These are phyloP conservation scores for Hippocampus comes DNA, from an alignment of 2,113 vertebrate genomes.

Conservation along the genomic window DNA sequence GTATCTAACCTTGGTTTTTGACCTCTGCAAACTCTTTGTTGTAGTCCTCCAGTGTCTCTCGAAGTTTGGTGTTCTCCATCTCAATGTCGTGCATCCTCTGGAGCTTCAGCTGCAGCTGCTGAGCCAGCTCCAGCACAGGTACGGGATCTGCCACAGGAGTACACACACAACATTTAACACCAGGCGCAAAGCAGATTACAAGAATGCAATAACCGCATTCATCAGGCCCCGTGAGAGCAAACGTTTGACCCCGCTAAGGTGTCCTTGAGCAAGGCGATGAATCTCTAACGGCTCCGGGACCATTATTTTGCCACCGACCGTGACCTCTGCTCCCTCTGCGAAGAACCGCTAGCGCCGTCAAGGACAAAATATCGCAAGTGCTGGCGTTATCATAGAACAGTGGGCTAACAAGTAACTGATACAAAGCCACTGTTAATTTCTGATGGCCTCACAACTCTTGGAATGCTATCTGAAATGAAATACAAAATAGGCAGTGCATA, in stretches of 20 bases:
- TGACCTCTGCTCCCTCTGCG: conserved; percentile 45
- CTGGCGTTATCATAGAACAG: conserved; percentile 2
- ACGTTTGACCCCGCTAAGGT: conserved; percentile 39
- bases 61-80: conserved; percentile 96
- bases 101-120: conserved; percentile 97
- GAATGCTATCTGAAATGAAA: not conserved
- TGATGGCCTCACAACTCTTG: not conserved
- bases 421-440: too few species aligned
- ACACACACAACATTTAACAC: conserved; percentile 47
- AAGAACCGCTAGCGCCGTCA: conserved; percentile 23
- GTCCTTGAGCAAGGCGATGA: conserved; percentile 68
- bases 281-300: conserved; percentile 50
- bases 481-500: not conserved
- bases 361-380: conserved; percentile 29
- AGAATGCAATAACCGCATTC: conserved; percentile 58
- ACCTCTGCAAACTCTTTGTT: conserved; percentile 98
- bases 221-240: conserved; percentile 47
- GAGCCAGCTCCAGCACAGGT: conserved; percentile 90
- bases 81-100: conserved; percentile 97
- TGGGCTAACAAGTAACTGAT: not conserved
- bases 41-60: conserved; percentile 97
- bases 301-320: conserved; percentile 39
- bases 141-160: conserved; percentile 82
- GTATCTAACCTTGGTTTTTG: conserved; percentile 91
- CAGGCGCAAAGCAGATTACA: conserved; percentile 32